Conservation (phyloP, 2,797 vertebrate species). For the Paramormyrops hopkinsi region DNA sequence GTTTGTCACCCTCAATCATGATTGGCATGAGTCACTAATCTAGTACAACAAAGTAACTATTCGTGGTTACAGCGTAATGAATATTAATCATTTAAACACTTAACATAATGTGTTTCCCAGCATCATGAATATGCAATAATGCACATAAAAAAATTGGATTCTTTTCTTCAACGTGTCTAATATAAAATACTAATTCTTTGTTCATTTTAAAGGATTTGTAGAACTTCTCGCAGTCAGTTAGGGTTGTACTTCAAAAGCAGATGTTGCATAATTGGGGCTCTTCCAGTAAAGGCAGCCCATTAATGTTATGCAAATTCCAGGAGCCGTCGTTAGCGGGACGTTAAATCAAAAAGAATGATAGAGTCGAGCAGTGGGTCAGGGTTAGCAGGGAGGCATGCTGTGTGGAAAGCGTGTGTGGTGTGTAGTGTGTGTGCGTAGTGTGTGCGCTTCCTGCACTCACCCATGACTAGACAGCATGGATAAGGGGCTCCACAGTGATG, state of each 20-base stretch:
- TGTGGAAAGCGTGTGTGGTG: not conserved
- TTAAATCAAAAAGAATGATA: not conserved
- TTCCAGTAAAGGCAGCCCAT: constrained; percentile 9
- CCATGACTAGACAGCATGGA: not conserved
- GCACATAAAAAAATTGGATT: constrained; percentile 44
- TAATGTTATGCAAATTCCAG: constrained; percentile 23
- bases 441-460: not conserved
- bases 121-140: constrained; percentile 66
- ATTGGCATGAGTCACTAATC: not conserved
- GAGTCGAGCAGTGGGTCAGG: not conserved
- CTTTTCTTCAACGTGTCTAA: constrained; percentile 42
- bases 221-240: not conserved
- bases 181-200: constrained; percentile 25
- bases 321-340: not conserved
- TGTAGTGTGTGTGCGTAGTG: not conserved
- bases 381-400: not conserved
- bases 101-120: constrained; percentile 54
- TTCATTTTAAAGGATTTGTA: constrained; percentile 27
- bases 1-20: not conserved
- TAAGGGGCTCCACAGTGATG: not conserved
- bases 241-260: constrained; percentile 15
- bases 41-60: constrained; percentile 31
- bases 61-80: constrained; percentile 59
- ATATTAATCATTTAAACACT: constrained; percentile 67
- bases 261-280: constrained; percentile 22